A percentile compares a stretch with the other conserved stretches of the same genome.
phyloP scores from a whole-genome alignment of 2,113 vertebrate species.

The Chunga burmeisteri region DNA sequence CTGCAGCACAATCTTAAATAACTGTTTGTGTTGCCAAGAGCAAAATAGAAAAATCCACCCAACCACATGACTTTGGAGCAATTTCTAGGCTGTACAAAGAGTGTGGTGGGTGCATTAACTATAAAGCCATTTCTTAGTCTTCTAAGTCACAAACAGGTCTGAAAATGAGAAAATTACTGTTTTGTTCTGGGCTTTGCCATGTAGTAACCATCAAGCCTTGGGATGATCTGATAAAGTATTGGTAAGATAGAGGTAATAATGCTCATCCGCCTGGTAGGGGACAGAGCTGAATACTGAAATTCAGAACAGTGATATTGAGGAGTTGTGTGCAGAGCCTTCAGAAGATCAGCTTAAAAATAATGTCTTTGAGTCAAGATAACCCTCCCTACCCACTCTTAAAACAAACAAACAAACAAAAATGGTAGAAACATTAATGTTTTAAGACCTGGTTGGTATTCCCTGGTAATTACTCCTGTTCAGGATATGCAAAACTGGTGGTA shows the following conservation, averaged over 20 bases:
- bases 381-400: not conserved
- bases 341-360: not conserved
- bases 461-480: not conserved
- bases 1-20: not conserved
- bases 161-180: not conserved
- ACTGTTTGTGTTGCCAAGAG: not conserved
- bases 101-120: not conserved
- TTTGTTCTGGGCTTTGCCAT: not conserved
- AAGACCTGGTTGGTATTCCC: not conserved
- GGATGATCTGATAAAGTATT: not conserved
- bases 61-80: not conserved
- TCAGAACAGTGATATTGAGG: not conserved
- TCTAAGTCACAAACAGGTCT: not conserved
- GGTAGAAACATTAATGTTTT: not conserved
- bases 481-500: not conserved
- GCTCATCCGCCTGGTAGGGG: not conserved
- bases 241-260: not conserved
- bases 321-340: not conserved
- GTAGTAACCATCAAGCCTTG: not conserved
- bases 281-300: not conserved
- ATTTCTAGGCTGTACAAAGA: not conserved
- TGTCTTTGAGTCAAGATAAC: not conserved
- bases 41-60: not conserved
- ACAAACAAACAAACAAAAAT: not conserved
- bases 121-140: not conserved